phyloP scores from a whole-genome alignment of 2,888 invertebrate genomes.

The Neoitamus cyanurus region DNA sequence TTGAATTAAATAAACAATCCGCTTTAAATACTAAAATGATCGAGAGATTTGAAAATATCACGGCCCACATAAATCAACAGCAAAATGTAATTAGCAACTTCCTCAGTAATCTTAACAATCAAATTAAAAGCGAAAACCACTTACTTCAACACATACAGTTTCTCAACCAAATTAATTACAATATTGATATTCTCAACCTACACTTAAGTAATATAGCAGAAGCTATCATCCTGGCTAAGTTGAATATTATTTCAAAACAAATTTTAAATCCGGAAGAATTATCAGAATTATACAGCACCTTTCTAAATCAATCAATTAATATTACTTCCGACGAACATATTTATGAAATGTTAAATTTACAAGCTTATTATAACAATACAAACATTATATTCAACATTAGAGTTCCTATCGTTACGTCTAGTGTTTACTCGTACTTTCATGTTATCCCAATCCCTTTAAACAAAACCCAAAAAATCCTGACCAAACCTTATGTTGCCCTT shows the following conservation, averaged over 20 bases:
- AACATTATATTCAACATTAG: too few species aligned
- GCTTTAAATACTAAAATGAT: too few species aligned
- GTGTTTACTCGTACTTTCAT: slow-evolving; percentile 5
- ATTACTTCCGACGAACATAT: background rate
- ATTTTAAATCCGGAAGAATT: too few species aligned
- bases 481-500: background rate
- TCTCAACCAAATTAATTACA: background rate
- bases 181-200: too few species aligned
- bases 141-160: background rate
- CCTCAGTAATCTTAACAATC: background rate
- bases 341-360: background rate
- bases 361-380: too few species aligned
- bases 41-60: too few species aligned
- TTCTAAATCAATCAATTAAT: background rate
- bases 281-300: too few species aligned
- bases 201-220: too few species aligned
- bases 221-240: too few species aligned
- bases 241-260: too few species aligned
- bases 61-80: too few species aligned
- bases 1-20: background rate
- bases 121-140: background rate
- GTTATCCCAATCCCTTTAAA: background rate
- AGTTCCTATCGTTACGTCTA: background rate
- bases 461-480: background rate
- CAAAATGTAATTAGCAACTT: too few species aligned